A percentile compares a stretch with the other conserved stretches of the same genome.
phyloP scores from a whole-genome alignment of 2,888 invertebrate genomes.

The Villa cingulata region DNA sequence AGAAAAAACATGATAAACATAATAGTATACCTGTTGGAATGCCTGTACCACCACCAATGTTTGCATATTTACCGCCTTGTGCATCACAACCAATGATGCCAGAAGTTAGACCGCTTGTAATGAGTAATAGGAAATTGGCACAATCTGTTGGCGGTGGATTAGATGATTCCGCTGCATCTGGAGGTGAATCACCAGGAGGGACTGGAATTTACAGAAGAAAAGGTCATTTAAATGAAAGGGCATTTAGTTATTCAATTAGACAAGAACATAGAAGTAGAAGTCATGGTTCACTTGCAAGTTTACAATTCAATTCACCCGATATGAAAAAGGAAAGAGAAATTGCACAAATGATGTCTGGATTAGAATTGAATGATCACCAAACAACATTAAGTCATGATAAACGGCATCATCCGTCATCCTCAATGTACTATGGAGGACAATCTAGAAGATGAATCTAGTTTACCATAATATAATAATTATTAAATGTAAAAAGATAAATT shows the following conservation, averaged over 20 bases:
- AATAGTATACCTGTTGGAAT: constrained; percentile 35
- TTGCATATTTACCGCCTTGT: constrained; percentile 34
- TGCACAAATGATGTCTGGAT: constrained; percentile 83
- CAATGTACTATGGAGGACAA: background rate
- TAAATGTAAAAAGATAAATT: too few species aligned
- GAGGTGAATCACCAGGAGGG: constrained; percentile 46
- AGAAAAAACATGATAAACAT: constrained; percentile 37
- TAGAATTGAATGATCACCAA: constrained; percentile 54
- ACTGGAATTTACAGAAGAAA: constrained; percentile 83
- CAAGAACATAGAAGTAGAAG: constrained; percentile 88
- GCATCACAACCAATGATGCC: constrained; percentile 45
- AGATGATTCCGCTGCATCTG: constrained; percentile 40
- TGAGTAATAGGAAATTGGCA: constrained; percentile 46
- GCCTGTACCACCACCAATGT: constrained; percentile 40
- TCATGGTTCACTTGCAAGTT: constrained; percentile 80
- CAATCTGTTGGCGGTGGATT: constrained; percentile 54
- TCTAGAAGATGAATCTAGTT: background rate
- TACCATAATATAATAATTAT: too few species aligned
- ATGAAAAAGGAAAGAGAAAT: constrained; percentile 83
- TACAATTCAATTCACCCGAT: constrained; percentile 77
- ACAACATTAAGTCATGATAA: background rate
- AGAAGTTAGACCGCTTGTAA: constrained; percentile 41
- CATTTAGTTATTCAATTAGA: constrained; percentile 85
- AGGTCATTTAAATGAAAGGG: constrained; percentile 82
- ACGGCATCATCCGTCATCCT: background rate